Base-by-base conservation (phyloP, 1,140 invertebrate genomes). In the Ylistrum balloti region DNA sequence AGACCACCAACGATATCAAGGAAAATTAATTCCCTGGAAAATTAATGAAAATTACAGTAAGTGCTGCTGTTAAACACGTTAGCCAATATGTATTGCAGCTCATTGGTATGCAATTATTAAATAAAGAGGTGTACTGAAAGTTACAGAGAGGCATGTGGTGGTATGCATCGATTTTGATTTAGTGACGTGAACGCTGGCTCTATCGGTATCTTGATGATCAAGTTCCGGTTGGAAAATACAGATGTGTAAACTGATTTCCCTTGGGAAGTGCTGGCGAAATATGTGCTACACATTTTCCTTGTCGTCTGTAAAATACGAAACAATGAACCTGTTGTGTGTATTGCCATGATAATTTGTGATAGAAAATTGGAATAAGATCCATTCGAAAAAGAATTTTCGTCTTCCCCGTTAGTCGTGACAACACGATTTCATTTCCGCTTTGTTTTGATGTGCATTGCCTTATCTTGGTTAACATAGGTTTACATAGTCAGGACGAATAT, bases 81-180 rank as follows among this genome's bases (percentile, higher is more conserved):
- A n/a, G 28, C 56, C 56, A 74, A 74, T 22, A 74, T 74, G 56
- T 3, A 28, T 74, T 74, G 22, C 22, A 74, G 3, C 2, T 9
- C 17, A 74, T n/a, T 74, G 56, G 28, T n/a, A 74, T n/a, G 22
- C n/a, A 74, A 74, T 74, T 74, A 74, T 28, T 74, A 74, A 74
- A 74, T 28, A 74, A 74, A 74, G 56, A 74, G 5, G 56, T 74
- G 56, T 28, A 74, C 56, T n/a, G n/a, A 74, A 74, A 22, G 56
- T 74, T n/a, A 74, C 56, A 28, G 56, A 22, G n/a, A 22, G 56
- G 56, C 56, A 74, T 74, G 56, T n/a, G 5, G 22, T 74, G 56
- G 56, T 74, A 74, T 74, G 56, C 56, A 74, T 74, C 56, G 56
- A 74, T 74, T 74, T 74, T 74, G 56, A 74, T 74, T 74, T 74